Evolutionary conservation across 2,797 vertebrate genomes (phyloP).

Genomic region (Hemitrygon akajei): DNA sequence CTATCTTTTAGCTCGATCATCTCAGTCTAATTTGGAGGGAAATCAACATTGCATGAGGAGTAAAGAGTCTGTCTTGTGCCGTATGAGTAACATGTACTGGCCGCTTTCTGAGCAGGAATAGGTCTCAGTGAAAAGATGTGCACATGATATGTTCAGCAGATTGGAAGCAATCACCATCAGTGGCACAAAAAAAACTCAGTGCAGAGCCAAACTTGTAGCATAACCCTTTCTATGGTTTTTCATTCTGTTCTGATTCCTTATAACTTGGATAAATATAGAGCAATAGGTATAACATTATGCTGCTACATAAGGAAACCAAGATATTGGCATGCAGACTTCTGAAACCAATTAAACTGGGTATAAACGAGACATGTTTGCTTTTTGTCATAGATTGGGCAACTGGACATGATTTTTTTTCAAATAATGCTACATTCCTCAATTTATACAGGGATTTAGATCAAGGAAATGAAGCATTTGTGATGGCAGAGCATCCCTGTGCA

Average conservation of each 20-base stretch:
- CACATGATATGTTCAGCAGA: too few species aligned
- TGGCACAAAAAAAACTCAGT: too few species aligned
- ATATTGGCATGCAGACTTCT: too few species aligned
- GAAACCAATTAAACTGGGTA: neutral
- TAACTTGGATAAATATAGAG: neutral
- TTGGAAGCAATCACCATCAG: too few species aligned
- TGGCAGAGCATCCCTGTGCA: neutral
- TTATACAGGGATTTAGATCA: constrained; percentile 20
- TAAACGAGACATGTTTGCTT: neutral
- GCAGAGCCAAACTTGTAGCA: too few species aligned
- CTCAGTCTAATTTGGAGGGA: too few species aligned
- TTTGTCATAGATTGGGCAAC: neutral
- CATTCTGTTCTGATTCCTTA: neutral
- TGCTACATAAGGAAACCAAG: neutral
- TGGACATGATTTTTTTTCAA: neutral
- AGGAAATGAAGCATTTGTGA: neutral
- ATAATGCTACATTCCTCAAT: neutral
- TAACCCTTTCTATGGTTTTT: neutral
- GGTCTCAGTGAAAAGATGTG: too few species aligned
- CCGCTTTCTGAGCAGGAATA: too few species aligned
- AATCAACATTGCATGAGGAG: too few species aligned
- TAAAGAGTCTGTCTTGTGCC: too few species aligned
- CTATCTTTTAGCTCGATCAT: too few species aligned
- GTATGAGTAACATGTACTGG: too few species aligned
- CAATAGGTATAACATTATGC: neutral